Conservation (phyloP, 2,797 vertebrate genomes). For the Halcyon chelicuti region DNA sequence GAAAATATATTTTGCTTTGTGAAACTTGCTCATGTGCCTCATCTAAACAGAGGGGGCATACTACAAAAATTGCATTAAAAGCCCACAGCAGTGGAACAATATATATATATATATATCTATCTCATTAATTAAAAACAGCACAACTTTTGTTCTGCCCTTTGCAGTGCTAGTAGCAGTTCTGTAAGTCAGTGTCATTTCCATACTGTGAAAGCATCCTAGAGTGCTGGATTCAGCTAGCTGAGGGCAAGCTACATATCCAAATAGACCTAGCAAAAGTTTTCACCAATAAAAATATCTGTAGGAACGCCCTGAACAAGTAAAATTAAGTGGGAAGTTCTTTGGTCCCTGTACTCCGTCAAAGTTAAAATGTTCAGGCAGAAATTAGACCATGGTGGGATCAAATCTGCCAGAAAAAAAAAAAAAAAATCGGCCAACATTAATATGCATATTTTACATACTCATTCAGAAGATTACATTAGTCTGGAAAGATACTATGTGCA, state of each 20-base stretch:
- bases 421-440: neutral
- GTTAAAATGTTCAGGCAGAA: neutral
- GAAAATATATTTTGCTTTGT: neutral
- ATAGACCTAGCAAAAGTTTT: neutral
- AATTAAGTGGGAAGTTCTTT: neutral
- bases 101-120: neutral
- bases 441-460: neutral
- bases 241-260: accelerated
- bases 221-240: neutral
- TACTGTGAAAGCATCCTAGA: neutral
- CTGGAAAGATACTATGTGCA: neutral
- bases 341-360: neutral
- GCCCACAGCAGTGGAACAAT: neutral
- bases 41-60: neutral
- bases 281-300: neutral
- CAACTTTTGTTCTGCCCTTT: neutral
- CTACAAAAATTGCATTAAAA: neutral
- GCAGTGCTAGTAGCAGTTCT: neutral
- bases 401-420: neutral
- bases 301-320: neutral
- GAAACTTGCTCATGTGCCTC: neutral
- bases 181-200: neutral
- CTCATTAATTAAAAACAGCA: neutral
- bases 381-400: neutral
- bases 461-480: neutral